Percentiles rank a stretch among this genome's conserved stretches.
These are phyloP conservation scores for Casuarius casuarius DNA, from an alignment of 2,113 vertebrate species.

Conservation along the genomic window DNA sequence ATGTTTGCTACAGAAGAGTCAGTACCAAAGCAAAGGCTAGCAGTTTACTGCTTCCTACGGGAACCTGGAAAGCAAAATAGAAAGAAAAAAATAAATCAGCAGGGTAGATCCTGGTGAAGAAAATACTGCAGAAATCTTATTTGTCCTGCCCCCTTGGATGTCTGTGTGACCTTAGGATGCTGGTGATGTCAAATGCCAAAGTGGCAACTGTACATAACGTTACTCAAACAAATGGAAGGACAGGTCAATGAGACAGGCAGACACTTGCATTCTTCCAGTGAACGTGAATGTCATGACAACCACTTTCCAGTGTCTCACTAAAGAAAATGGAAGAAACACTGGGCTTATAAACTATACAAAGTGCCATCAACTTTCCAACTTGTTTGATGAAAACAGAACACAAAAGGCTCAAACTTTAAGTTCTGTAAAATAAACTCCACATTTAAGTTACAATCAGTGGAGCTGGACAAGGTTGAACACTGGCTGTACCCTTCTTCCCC, in stretches of 20 bases:
- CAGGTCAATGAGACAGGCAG: not conserved
- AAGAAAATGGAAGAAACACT: not conserved
- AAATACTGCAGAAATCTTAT: not conserved
- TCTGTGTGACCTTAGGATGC: not conserved
- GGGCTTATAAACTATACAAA: not conserved
- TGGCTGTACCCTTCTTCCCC: not conserved
- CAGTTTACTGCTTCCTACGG: conserved; percentile 76
- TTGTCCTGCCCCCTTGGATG: not conserved
- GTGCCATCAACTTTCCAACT: not conserved
- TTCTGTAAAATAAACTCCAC: not conserved
- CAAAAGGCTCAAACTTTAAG: not conserved
- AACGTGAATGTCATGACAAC: not conserved
- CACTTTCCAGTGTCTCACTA: not conserved
- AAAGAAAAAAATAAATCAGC: not conserved
- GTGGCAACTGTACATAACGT: not conserved
- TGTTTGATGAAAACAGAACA: not conserved
- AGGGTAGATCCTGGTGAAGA: not conserved
- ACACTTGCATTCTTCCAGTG: not conserved
- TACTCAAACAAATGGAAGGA: not conserved
- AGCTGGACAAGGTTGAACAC: not conserved
- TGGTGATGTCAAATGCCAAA: not conserved
- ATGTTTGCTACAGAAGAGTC: conserved; percentile 74
- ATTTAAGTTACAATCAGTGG: not conserved
- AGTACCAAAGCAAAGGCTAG: conserved; percentile 65
- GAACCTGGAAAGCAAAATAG: conserved; percentile 71